These are phyloP conservation scores for Solenodon paradoxus DNA, from an alignment of 2,113 vertebrate genomes.

Conservation along the genomic window DNA sequence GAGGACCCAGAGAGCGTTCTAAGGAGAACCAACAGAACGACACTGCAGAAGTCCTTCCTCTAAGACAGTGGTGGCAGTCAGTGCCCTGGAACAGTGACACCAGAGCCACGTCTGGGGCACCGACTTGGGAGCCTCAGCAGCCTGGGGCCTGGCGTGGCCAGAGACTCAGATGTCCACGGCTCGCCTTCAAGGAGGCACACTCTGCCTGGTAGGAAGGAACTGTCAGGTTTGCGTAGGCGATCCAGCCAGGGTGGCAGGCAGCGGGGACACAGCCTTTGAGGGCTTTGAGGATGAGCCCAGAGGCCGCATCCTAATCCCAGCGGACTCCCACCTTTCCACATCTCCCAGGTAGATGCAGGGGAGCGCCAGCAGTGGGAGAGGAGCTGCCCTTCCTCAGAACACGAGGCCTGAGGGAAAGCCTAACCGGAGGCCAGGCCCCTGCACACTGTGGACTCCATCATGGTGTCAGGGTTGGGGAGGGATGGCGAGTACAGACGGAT, in stretches of 20 bases:
- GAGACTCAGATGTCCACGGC: neutral
- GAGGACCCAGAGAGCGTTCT: neutral
- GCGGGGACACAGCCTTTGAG: too few relatives aligned
- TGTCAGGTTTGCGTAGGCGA: too few relatives aligned
- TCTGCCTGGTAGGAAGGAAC: too few relatives aligned
- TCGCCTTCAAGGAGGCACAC: neutral
- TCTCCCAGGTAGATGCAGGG: neutral
- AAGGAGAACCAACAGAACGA: neutral
- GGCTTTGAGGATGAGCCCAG: too few relatives aligned
- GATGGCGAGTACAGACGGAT: neutral
- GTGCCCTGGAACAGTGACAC: neutral
- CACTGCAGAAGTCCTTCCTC: accelerated
- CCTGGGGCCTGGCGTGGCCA: too few relatives aligned
- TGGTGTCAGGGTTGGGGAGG: too few relatives aligned
- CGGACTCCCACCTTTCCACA: neutral
- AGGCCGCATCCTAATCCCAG: neutral
- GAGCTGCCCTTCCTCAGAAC: neutral
- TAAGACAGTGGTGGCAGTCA: neutral
- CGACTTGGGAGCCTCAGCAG: neutral
- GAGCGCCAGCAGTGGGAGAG: too few relatives aligned
- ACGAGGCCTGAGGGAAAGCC: neutral
- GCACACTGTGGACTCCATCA: too few relatives aligned
- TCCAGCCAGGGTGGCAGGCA: neutral
- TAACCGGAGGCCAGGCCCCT: neutral
- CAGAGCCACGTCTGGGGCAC: accelerated